These are phyloP conservation scores for Osmerus eperlanus DNA, from an alignment of 2,113 vertebrate species.

Conservation along the genomic window DNA sequence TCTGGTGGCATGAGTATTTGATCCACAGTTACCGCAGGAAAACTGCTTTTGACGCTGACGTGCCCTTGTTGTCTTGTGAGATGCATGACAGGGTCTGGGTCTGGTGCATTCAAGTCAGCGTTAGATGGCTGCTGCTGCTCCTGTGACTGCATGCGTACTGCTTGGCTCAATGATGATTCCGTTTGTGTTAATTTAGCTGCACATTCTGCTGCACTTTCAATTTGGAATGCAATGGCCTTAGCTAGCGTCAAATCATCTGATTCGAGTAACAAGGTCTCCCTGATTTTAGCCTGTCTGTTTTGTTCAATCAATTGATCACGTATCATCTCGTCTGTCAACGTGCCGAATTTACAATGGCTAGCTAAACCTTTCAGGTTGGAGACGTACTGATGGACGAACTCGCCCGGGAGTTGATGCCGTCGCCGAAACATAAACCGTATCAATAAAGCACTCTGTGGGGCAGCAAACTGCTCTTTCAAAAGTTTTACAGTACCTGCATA, in stretches of 20 bases:
- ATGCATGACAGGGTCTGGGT: background rate
- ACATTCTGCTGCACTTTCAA: background rate
- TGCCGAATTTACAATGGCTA: background rate
- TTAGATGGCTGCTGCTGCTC: too few relatives aligned
- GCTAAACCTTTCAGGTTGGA: background rate
- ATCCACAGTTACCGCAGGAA: constrained; percentile 5
- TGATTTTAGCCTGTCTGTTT: background rate
- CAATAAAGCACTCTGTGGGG: background rate
- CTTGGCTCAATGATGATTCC: background rate
- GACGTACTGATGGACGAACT: background rate
- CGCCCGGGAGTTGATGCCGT: background rate
- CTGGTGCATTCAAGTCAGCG: background rate
- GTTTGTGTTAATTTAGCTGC: background rate
- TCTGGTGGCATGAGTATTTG: background rate
- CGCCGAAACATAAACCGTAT: background rate
- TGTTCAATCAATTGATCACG: constrained; percentile 4
- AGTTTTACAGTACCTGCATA: background rate
- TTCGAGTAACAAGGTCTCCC: constrained; percentile 8
- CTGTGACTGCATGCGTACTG: too few relatives aligned
- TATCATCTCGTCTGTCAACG: background rate
- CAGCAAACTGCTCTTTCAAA: background rate
- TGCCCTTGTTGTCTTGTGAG: background rate
- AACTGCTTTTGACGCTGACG: background rate
- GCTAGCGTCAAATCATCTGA: background rate
- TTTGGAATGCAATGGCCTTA: constrained; percentile 6